Evolutionary conservation across 2,113 vertebrate genomes (phyloP).

Genomic region (Reinhardtius hippoglossoides): DNA sequence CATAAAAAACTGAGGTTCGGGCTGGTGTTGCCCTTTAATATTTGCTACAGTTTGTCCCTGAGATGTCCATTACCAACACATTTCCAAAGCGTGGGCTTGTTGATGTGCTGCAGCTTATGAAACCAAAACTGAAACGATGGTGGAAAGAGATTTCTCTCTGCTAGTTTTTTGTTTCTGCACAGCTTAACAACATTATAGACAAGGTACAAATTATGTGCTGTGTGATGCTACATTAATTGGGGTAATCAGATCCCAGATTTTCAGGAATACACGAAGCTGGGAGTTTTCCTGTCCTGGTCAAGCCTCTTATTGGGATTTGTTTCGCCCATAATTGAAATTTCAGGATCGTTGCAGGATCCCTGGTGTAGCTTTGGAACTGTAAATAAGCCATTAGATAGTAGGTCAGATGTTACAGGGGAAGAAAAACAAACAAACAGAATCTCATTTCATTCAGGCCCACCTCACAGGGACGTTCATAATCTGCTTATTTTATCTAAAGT

Average conservation of each 20-base stretch:
- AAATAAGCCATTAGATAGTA: slow-evolving; percentile 12
- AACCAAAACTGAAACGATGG: slow-evolving; percentile 9
- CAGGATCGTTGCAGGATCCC: background rate
- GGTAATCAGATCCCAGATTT: background rate
- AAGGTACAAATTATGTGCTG: background rate
- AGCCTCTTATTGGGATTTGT: background rate
- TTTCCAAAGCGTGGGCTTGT: slow-evolving; percentile 36
- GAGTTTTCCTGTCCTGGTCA: background rate
- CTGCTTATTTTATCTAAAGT: background rate
- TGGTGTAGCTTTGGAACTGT: background rate
- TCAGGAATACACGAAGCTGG: background rate
- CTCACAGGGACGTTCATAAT: background rate
- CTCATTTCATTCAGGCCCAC: slow-evolving; percentile 3
- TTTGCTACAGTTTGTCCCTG: slow-evolving; percentile 38
- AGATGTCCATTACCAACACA: slow-evolving; percentile 17
- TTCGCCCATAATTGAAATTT: background rate
- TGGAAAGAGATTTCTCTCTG: background rate
- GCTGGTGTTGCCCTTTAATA: slow-evolving; percentile 50
- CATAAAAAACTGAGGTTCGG: slow-evolving; percentile 43
- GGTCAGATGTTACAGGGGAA: slow-evolving; percentile 6
- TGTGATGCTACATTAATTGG: background rate
- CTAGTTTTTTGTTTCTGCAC: background rate
- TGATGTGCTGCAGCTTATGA: slow-evolving; percentile 14
- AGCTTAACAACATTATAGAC: background rate
- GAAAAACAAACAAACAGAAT: background rate